Evolutionary conservation across 1,140 invertebrate species (phyloP), one percentile per base, ranked within the genome.

Genomic region (Lutraria rhynchaena): DNA sequence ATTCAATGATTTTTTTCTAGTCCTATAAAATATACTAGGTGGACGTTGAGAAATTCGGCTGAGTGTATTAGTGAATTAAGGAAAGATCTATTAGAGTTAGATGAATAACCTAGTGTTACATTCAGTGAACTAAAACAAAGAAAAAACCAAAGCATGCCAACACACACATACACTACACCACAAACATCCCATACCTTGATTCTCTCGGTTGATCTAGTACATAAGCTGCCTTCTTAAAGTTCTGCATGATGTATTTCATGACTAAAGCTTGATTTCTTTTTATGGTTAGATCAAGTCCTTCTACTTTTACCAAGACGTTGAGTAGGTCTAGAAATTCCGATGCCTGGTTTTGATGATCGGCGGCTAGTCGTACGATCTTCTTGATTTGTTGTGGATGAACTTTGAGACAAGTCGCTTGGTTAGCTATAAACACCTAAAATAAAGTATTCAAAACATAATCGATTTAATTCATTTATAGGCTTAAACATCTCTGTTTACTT

Each of bases 201-300:
- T 89, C 89, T 63, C 87, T 49, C 17, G 89, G 84, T 76, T 91
- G 88, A 57, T 92, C 91, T n/a, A 92, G 85, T 0, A 92, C 87
- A 81, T 91, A 90, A 17, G 90, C 91, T n/a, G 91, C 88, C 76
- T 92, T 90, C 37, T 87, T 88, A 75, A 89, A 90, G 55, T 90
- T 90, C 84, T 92, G 91, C 92, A 93, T 93, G 73, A 93, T 89
- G 74, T 92, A 93, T 80, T 93, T 93, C 91, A 93, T 93, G 4
- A 92, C 91, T 19, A 90, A 87, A 15, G 88, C 88, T 75, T 92
- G 92, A 60, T 93, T 93, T 27, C 91, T 80, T 81, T 93, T 93
- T 75, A 93, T 88, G 19, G 92, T 89, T 49, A 93, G 74, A 65
- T 92, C 90, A 11, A 91, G 88, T 13, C 89, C 89, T 65, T 92